Evolutionary conservation across 92 coral and sea anemone genomes (phyloP), one percentile per base, ranked within the genome.

Genomic region (Phymanthus crucifer): DNA sequence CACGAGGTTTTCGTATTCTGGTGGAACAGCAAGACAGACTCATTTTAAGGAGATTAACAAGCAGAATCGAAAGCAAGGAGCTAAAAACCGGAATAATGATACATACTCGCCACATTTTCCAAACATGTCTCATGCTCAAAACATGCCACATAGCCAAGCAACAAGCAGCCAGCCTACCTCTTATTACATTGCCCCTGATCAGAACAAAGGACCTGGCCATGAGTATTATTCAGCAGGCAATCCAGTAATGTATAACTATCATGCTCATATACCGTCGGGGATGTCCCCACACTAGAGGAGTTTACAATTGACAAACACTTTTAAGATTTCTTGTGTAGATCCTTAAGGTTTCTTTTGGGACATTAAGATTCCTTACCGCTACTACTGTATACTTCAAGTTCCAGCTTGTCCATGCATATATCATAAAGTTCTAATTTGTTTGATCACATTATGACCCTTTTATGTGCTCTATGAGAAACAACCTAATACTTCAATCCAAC

Each of bases 261-360:
- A 27, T 64, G n/a, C 24, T 2, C 47, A 6, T 23, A 34, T 69
- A 47, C 81, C 19, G 21, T 34, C 80, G 26, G 81, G 71, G 24
- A 77, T 77, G 56, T 32, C 79, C 35, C 72, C 81, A 14, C 81
- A 77, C 40, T 37, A 77, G 81, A 70, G 81, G n/a, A 38, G 65
- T 37, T 6, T 61, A 43, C 48, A 43, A 43, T 29, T 40, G 35
- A 77, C 72, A 64, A 75, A 21, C 26, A 38, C 57, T 9, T 29
- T 14, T 24, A 61, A 27, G 34, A 34, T 4, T 5, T 18, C 16
- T 27, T 61, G 13, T 61, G 1, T 61, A 27, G 36, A 24, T 27
- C 32, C 32, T 61, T n/a, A 27, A 27, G 29, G 12, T 21, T 29
- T 14, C 6, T 24, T 21, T 14, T 54, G 64, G 64, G 64, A 21